Evolutionary conservation across 2,113 vertebrate genomes (phyloP), one percentile per base, ranked within the genome.

Genomic region (human): DNA sequence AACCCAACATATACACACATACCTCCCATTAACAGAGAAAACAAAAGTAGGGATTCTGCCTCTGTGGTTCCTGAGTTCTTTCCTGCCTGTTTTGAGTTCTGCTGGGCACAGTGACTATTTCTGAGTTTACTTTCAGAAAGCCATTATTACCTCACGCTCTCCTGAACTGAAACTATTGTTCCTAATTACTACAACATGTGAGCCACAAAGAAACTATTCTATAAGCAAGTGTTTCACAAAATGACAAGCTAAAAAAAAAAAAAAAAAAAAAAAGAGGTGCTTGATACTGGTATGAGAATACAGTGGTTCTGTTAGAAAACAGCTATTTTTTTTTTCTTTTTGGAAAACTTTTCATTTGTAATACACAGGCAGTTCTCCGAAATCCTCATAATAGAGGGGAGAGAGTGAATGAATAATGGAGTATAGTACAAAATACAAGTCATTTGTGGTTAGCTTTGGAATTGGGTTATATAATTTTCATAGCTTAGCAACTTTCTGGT

Each of bases 211-310:
- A 45, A 95, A 73, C 5, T 50, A 57, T 85, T 80, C 50, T 50
- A 72, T 48, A 79, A 55, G 16, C 87, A 93, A 76, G 66, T 35
- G 8, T 66, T 90, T 32, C 38, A 38, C 32, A 95, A 87, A 97
- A 59, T 13, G 6, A 13, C 75, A 91, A 76, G 35, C 57, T 40
- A 30, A 43, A 68, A 55, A n/a, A 57, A 61, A n/a, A 30, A 43
- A 68, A 55, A n/a, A 57, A 61, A n/a, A 82, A 95, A 64, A 40
- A 40, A 40, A 40, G 5, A 79, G 38, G 72, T 96, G 61, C 25
- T 81, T 81, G 40, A 64, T 57, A 66, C 6, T 16, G 16, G 23
- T 68, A 45, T 61, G 50, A 91, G 92, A 89, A 64, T 64, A 76
- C 64, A 95, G 23, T 66, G 30, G 16, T 61, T 25, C 2, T n/a